Evolutionary conservation across 2,888 invertebrate genomes (phyloP), one percentile per base, ranked within the genome.

Genomic region (Taenaris catops): DNA sequence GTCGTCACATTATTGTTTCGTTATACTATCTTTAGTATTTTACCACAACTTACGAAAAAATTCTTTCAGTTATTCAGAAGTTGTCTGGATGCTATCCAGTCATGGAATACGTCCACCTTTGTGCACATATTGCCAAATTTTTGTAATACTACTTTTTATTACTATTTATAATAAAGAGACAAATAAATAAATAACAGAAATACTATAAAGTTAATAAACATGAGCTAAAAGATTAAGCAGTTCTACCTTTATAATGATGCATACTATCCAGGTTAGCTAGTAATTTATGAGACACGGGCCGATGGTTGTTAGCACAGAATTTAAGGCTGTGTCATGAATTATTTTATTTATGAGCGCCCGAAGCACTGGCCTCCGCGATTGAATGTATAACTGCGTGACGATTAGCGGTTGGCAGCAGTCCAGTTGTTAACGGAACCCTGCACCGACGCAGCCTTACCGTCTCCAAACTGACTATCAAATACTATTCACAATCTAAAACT

Each of bases 351-450:
- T 48, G 42, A 46, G 40, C 29, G 29, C 40, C 43, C 32, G 29
- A 40, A 42, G 35, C 37, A 37, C 21, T 36, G 44, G 51, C 40
- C 52, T 45, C 49, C 34, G 48, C 56, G 58, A 69, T 64, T 71
- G 66, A 75, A 73, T 70, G 56, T 63, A 69, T 68, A 67, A 63
- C 62, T 63, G 60, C 59, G 63, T 65, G 65, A 58, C 70, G 69
- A 76, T 79, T 78, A 81, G 66, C 52, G 51, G 48, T 65, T 83
- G 83, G 83, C 83, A 67, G 31, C 19, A 34, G 14, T 72, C 83
- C 83, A 83, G 63, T 38, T 51, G 16, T 52, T 42, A 51, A 49
- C 48, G 55, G 49, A 51, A 49, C 57, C 58, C 62, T 62, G 58
- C 58, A 54, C 45, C 49, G 57, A 55, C 57, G 60, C 60, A 59